Evolutionary conservation across 1,140 invertebrate species (phyloP), one percentile per base, ranked within the genome.

Genomic region (Agraylea sexmaculata): DNA sequence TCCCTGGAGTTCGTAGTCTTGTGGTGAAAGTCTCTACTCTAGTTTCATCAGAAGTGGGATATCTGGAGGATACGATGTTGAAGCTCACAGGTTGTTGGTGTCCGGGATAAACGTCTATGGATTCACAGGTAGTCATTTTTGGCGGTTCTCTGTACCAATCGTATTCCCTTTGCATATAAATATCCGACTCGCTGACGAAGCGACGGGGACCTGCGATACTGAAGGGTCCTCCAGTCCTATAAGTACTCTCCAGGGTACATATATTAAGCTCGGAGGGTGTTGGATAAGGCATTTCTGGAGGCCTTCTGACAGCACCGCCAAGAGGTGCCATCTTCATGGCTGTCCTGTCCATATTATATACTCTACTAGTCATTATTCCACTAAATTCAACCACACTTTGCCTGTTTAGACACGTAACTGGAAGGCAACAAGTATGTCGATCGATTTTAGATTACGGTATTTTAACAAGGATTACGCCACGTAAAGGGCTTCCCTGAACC

Each of bases 111-210:
- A 25, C 18, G n/a, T n/a, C n/a, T n/a, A n/a, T n/a, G 16, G 43
- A 40, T 11, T 40, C 41, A 21, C 12, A 19, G 1, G 30, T 30
- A 10, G 21, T 16, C 19, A 23, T 18, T 34, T 23, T 49, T 0
- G 47, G 40, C n/a, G n/a, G n/a, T 17, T 43, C 40, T 17, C 43
- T 19, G 16, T 40, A 49, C 47, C 47, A 49, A 22, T 49, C 43
- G 10, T 27, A 31, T 11, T 49, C 47, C 6, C 37, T 31, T 22
- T 49, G 33, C 27, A 43, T 43, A 23, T 43, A 49, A 17, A 49
- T 42, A 22, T 49, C 32, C 3, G 47, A 49, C 7, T 49, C 47
- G 33, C 47, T 49, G 23, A 49, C 47, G 8, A 34, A 40, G 3
- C 21, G 43, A 11, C 40, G 6, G n/a, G 29, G 15, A 15, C 22